Percentiles rank a stretch among this genome's conserved stretches.
phyloP scores from a whole-genome alignment of 1,140 invertebrate species.

The Pseudobourletiella spinata region DNA sequence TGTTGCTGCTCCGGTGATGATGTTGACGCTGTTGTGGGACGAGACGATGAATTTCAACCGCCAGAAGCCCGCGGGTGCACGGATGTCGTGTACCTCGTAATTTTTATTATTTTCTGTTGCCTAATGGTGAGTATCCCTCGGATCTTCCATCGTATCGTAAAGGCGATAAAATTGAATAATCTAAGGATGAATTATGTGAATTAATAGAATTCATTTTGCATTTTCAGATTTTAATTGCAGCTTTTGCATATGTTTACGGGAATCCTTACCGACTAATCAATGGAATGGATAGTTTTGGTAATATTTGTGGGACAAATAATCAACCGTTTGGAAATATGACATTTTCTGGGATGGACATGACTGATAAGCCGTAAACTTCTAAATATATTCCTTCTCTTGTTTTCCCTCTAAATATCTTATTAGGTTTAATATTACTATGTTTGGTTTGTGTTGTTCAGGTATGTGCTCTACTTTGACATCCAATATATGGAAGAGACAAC shows the following conservation, averaged over 20 bases:
- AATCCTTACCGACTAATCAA: slow-evolving; percentile 77
- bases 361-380: slow-evolving; percentile 56
- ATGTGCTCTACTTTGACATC: slow-evolving; percentile 75
- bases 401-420: background rate
- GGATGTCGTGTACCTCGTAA: slow-evolving; percentile 70
- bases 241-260: slow-evolving; percentile 79
- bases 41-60: slow-evolving; percentile 9
- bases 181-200: slow-evolving; percentile 36
- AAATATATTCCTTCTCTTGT: background rate
- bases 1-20: slow-evolving; percentile 9
- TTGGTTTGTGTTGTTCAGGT: slow-evolving; percentile 44
- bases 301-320: slow-evolving; percentile 80
- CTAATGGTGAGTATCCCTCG: slow-evolving; percentile 61
- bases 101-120: slow-evolving; percentile 77
- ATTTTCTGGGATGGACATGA: slow-evolving; percentile 69
- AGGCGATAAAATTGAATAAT: too few species aligned
- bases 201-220: slow-evolving; percentile 33
- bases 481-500: slow-evolving; percentile 62
- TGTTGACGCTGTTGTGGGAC: background rate
- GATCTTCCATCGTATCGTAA: too few species aligned
- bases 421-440: background rate
- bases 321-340: slow-evolving; percentile 58
- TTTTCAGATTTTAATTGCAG: slow-evolving; percentile 67
- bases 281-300: slow-evolving; percentile 93
- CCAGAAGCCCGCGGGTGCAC: slow-evolving; percentile 51